Conservation (phyloP, 2,113 vertebrate species). For the Oxyruncus cristatus region DNA sequence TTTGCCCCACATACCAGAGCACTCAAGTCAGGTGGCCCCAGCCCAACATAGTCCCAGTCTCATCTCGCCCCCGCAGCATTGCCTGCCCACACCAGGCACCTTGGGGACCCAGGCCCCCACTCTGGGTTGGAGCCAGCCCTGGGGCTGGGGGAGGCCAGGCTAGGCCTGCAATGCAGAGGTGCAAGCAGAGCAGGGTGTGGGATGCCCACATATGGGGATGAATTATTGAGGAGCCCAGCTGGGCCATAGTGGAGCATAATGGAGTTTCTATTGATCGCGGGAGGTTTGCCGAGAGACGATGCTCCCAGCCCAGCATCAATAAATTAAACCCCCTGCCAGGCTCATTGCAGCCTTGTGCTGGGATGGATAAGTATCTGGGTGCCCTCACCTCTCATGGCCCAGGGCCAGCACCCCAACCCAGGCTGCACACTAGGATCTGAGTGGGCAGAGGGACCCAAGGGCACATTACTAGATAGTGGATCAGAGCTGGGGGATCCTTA, state of each 20-base stretch:
- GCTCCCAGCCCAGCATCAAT: slow-evolving; percentile 28
- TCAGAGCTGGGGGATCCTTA: background rate
- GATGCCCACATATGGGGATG: background rate
- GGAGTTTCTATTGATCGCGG: slow-evolving; percentile 57
- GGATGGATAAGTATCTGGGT: background rate
- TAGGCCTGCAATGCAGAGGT: slow-evolving; percentile 51
- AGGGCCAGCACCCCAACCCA: background rate
- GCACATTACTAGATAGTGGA: background rate
- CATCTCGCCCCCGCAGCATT: background rate
- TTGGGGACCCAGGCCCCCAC: background rate
- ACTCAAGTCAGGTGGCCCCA: background rate
- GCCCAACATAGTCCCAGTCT: background rate
- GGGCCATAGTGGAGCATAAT: slow-evolving; percentile 31
- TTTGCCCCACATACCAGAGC: background rate
- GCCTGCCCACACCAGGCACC: background rate
- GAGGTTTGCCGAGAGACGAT: slow-evolving; percentile 31
- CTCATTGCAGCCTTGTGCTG: background rate
- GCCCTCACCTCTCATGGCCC: background rate
- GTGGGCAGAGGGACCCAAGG: background rate
- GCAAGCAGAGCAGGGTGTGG: background rate
- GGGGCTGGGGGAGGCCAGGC: background rate
- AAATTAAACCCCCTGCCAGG: slow-evolving; percentile 39
- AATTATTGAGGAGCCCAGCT: slow-evolving; percentile 63
- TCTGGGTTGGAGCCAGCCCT: background rate
- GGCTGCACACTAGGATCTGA: background rate